These are phyloP conservation scores for Thalassophryne amazonica DNA, from an alignment of 2,797 vertebrate genomes.

Conservation along the genomic window DNA sequence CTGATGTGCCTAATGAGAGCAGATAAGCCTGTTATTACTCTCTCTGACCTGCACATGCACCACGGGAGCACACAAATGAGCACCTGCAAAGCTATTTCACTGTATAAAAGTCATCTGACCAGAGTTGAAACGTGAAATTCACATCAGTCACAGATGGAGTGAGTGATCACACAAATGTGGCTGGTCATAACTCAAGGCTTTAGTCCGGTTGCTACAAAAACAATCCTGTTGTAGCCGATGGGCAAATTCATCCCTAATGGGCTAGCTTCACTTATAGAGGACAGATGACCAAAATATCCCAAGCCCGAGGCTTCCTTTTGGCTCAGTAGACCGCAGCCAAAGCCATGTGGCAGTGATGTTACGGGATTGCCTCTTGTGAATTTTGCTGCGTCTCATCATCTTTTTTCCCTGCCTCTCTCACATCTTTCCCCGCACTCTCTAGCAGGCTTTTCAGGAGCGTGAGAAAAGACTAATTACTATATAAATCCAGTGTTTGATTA, in stretches of 20 bases:
- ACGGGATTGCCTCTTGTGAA: slow-evolving; percentile 13
- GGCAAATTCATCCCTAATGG: slow-evolving; percentile 48
- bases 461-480: slow-evolving; percentile 32
- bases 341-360: slow-evolving; percentile 9
- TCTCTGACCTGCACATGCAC: slow-evolving; percentile 37
- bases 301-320: slow-evolving; percentile 14
- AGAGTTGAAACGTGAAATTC: slow-evolving; percentile 4
- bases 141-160: slow-evolving; percentile 1
- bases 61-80: not conserved
- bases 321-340: not conserved
- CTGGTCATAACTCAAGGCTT: slow-evolving; percentile 49
- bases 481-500: slow-evolving; percentile 47
- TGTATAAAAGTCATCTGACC: not conserved
- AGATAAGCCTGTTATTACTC: slow-evolving; percentile 72
- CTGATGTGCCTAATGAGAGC: slow-evolving; percentile 59
- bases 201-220: slow-evolving; percentile 30
- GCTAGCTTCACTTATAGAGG: slow-evolving; percentile 34
- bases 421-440: slow-evolving; percentile 7
- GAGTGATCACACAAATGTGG: slow-evolving; percentile 8
- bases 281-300: slow-evolving; percentile 36
- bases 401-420: not conserved
- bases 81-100: slow-evolving; percentile 10
- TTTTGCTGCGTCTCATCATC: not conserved
- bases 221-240: slow-evolving; percentile 35
- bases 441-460: slow-evolving; percentile 31